A percentile compares a stretch with the other conserved stretches of the same genome.
Conservation (phyloP, 2,888 invertebrate genomes). For the Serripes groenlandicus region DNA sequence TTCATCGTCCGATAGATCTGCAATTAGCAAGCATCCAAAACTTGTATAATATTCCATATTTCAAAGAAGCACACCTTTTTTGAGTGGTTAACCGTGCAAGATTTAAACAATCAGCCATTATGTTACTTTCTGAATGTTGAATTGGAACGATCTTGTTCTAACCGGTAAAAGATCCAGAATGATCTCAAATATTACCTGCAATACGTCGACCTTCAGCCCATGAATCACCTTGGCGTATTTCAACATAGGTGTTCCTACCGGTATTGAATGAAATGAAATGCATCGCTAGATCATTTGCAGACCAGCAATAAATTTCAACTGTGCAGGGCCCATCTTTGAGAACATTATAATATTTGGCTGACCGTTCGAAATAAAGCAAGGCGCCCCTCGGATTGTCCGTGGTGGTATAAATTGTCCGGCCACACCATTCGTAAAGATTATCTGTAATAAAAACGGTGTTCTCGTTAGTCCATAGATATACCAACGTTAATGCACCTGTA, state of each 20-base stretch:
- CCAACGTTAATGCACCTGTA: background rate
- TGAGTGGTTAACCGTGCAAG: no score
- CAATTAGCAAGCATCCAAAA: no score
- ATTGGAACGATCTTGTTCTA: no score
- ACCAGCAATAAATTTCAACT: conserved; percentile 3
- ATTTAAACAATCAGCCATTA: no score
- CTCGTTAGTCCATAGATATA: no score
- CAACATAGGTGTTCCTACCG: background rate
- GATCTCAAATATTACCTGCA: background rate
- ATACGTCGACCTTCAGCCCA: conserved; percentile 12
- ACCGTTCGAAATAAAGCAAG: background rate
- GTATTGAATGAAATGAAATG: background rate
- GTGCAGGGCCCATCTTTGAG: background rate
- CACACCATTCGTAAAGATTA: conserved; percentile 4
- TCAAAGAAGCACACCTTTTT: no score
- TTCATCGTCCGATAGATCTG: no score
- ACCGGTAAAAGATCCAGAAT: background rate
- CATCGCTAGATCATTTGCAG: background rate
- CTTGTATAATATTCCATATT: no score
- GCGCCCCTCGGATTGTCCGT: background rate
- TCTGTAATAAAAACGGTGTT: conserved; percentile 5
- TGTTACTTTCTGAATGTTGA: no score
- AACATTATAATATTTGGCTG: background rate
- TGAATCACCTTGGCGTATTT: conserved; percentile 9
- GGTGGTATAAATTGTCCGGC: background rate